Percentiles rank a stretch among this genome's conserved stretches.
Conservation (phyloP, 2,113 vertebrate species). For the Callipepla squamata region DNA sequence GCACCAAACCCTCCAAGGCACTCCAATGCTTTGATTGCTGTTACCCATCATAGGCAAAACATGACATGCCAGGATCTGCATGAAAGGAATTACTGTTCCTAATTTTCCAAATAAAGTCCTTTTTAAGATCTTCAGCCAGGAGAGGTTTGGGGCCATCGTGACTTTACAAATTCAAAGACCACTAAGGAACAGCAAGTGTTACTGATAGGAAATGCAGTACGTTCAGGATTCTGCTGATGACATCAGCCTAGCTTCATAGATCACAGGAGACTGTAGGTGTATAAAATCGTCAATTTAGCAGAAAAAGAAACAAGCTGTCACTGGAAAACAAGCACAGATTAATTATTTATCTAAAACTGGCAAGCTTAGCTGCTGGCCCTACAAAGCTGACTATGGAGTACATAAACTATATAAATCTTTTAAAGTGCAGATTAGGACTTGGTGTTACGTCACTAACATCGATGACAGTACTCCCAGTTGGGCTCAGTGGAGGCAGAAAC, state of each 20-base stretch:
- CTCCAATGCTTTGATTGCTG: neutral
- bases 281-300: neutral
- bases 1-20: neutral
- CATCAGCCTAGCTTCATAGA: neutral
- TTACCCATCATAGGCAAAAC: neutral
- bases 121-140: neutral
- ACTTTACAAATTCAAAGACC: neutral
- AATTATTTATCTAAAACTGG: too few species aligned
- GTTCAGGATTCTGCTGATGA: neutral
- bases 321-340: neutral
- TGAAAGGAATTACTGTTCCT: neutral
- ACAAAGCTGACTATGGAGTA: neutral
- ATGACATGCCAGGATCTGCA: neutral
- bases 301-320: neutral
- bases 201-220: neutral
- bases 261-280: neutral
- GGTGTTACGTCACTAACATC: neutral
- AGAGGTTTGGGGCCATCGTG: rapidly evolving
- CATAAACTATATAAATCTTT: neutral
- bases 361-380: neutral
- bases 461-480: neutral
- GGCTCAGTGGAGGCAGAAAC: neutral
- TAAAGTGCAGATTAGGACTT: neutral
- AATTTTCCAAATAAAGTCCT: neutral
- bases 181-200: neutral